Conservation (phyloP, 2,797 vertebrate genomes). For the Phylloscopus collybita region DNA sequence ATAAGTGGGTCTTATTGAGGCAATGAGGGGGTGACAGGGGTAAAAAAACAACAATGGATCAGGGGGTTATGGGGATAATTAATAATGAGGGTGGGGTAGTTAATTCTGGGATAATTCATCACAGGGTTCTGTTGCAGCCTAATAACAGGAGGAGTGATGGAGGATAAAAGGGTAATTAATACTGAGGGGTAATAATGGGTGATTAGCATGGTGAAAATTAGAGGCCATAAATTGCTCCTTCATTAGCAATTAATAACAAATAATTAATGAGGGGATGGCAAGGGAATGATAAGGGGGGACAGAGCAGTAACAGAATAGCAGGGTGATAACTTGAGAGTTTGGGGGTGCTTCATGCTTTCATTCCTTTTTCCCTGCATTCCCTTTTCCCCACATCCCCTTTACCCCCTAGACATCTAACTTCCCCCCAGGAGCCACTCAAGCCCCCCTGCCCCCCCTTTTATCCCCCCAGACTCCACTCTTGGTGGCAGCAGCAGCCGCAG, state of each 20-base stretch:
- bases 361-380: background rate
- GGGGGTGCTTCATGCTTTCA: background rate
- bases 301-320: background rate
- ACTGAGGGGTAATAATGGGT: background rate
- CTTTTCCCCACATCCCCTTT: background rate
- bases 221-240: background rate
- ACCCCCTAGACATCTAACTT: background rate
- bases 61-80: background rate
- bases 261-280: background rate
- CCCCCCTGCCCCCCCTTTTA: background rate
- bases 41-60: background rate
- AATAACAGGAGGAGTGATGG: background rate
- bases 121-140: background rate
- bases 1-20: background rate
- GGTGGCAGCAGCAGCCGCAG: background rate
- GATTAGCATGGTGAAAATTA: background rate
- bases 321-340: background rate
- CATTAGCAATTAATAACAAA: background rate
- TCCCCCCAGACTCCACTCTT: background rate
- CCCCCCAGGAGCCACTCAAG: background rate
- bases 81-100: background rate
- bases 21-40: background rate
- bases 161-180: background rate
- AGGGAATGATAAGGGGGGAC: background rate
- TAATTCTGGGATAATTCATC: background rate